phyloP scores from a whole-genome alignment of 2,888 invertebrate species.

The Mycogona germanica region DNA sequence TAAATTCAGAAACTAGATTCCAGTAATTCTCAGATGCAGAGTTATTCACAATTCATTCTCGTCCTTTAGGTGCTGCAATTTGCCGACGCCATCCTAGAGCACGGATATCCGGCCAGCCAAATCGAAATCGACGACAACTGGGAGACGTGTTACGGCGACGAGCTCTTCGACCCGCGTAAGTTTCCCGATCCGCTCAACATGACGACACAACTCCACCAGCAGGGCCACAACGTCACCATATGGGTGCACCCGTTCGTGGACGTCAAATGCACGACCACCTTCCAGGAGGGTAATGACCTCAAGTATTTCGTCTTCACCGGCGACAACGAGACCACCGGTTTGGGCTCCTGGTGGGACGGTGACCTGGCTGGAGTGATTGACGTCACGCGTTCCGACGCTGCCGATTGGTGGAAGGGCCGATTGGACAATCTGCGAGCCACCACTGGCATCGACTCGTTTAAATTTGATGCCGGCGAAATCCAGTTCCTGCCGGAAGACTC shows the following conservation, averaged over 20 bases:
- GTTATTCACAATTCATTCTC: too few relatives aligned
- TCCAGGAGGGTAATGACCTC: slow-evolving; percentile 26
- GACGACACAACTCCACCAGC: slow-evolving; percentile 26
- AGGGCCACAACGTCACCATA: slow-evolving; percentile 26
- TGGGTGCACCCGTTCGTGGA: slow-evolving; percentile 34
- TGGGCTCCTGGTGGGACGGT: slow-evolving; percentile 42
- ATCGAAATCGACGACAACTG: slow-evolving; percentile 38
- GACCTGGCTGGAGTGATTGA: slow-evolving; percentile 46
- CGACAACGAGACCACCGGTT: slow-evolving; percentile 25
- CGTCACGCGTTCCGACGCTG: slow-evolving; percentile 55
- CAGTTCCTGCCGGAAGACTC: slow-evolving; percentile 46
- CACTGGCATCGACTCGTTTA: slow-evolving; percentile 57
- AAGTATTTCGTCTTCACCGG: slow-evolving; percentile 40
- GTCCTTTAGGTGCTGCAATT: slow-evolving; percentile 53
- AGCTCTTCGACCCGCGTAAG: slow-evolving; percentile 31
- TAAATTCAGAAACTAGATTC: too few relatives aligned
- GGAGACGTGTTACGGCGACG: slow-evolving; percentile 33
- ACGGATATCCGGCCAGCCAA: slow-evolving; percentile 48
- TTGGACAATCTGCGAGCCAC: slow-evolving; percentile 41
- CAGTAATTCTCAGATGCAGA: too few relatives aligned
- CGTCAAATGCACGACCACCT: slow-evolving; percentile 26
- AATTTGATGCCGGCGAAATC: slow-evolving; percentile 70
- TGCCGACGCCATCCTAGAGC: slow-evolving; percentile 50
- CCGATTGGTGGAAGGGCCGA: slow-evolving; percentile 35
- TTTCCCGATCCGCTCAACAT: slow-evolving; percentile 31